Conservation (phyloP, 2,797 vertebrate genomes). For the Delichon dasypus region DNA sequence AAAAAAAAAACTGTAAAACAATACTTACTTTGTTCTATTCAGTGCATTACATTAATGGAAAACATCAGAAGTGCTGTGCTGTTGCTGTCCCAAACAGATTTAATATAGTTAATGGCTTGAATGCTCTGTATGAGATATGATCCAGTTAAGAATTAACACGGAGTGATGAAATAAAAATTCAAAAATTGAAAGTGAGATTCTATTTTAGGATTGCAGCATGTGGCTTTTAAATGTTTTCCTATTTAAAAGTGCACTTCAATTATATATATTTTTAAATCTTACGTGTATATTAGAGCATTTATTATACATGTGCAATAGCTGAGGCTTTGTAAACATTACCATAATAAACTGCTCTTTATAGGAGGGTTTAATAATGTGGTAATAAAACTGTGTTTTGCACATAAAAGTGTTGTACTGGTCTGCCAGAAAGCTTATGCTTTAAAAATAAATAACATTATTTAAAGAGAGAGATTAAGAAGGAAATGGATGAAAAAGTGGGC, state of each 20-base stretch:
- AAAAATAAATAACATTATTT: neutral
- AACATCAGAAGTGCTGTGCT: conserved; percentile 10
- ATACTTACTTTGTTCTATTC: conserved; percentile 39
- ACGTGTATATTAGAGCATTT: neutral
- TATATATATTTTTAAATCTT: neutral
- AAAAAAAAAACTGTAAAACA: neutral
- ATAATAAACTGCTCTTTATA: conserved; percentile 14
- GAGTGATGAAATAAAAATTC: neutral
- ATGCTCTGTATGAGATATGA: neutral
- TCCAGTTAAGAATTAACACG: neutral
- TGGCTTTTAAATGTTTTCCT: neutral
- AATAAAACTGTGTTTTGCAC: conserved; percentile 24
- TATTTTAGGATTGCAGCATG: neutral
- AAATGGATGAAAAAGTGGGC: neutral
- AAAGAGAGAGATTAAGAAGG: neutral
- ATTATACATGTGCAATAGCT: neutral
- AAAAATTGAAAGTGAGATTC: neutral
- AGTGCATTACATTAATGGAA: neutral
- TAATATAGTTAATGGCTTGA: neutral
- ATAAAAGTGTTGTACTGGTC: neutral
- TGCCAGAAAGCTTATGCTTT: conserved; percentile 6
- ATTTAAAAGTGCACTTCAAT: neutral
- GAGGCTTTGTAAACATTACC: neutral
- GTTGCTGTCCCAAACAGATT: neutral
- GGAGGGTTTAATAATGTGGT: neutral